Base-by-base conservation (phyloP, 2,888 invertebrate genomes). In the Nomada goodeniana region DNA sequence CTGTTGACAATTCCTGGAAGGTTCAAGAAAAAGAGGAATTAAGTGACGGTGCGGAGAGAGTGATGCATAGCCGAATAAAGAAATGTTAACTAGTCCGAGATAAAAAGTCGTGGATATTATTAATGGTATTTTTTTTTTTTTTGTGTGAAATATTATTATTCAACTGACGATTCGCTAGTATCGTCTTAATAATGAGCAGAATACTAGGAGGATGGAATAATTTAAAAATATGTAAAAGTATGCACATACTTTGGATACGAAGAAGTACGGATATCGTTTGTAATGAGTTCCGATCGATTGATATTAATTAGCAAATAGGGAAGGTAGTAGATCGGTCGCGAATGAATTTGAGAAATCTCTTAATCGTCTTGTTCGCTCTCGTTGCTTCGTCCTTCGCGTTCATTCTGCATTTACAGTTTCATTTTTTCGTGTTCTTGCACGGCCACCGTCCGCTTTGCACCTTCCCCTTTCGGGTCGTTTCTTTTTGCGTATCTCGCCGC, bases 401-500 rank as follows among this genome's bases (percentile, higher is more conserved):
- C 52, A 52, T 42, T 47, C 26, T 70, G 36, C 68, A 75, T 63
- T 80, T 68, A 77, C 72, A 76, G 64, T 80, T 73, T 69, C 26
- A 64, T 36, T 65, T 80, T 72, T 63, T 68, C 63, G 36, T 42
- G 20, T 53, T 47, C 64, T 70, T 42, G 68, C 57, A 50, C 57
- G 68, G 63, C 42, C 23, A 60, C 50, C n/a, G 52, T 70, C 69
- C 50, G 63, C 68, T 63, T 52, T 55, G 60, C 79, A 65, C 63
- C 68, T 71, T 71, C 47, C 64, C 60, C 60, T 57, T 53, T 74
- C 52, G n/a, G 53, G 53, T 75, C 76, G 72, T 65, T 53, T 69
- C 72, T 77, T 85, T 77, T 77, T 55, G 77, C 78, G 76, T 75
- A 64, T 73, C 80, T 70, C 75, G 74, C 73, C 29, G 63, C 76